These are phyloP conservation scores for Drosophila orosa DNA, from an alignment of 1,140 invertebrate genomes.

Conservation along the genomic window DNA sequence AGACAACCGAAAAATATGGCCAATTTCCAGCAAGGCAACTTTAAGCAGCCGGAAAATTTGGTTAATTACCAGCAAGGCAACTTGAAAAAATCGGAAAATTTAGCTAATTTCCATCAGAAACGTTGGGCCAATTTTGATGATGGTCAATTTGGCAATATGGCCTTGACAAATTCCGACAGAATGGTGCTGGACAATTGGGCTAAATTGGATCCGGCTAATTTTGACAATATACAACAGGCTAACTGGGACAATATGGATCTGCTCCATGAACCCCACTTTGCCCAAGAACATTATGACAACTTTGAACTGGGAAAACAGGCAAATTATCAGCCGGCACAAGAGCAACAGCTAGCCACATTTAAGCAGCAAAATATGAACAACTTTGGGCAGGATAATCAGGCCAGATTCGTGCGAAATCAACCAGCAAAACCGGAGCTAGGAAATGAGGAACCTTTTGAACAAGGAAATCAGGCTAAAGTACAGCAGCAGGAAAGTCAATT, in stretches of 20 bases:
- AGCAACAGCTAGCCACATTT: neutral
- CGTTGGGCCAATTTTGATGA: neutral
- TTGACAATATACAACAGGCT: neutral
- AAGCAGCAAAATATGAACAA: neutral
- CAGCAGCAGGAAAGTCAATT: constrained; percentile 17
- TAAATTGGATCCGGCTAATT: neutral
- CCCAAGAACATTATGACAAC: neutral
- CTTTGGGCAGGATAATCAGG: neutral
- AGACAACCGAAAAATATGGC: neutral
- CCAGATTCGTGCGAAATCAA: neutral
- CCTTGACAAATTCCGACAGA: neutral
- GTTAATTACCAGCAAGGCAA: neutral
- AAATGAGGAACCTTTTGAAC: neutral
- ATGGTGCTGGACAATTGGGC: neutral
- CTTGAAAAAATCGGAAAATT: no score
- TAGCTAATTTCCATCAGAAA: neutral
- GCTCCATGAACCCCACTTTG: no score
- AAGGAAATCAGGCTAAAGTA: neutral
- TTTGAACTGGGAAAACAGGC: neutral
- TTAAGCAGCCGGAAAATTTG: neutral
- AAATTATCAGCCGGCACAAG: neutral
- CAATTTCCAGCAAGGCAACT: no score
- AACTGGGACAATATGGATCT: neutral
- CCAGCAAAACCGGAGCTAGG: neutral
- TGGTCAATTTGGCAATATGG: neutral